Percentiles rank a stretch among this genome's conserved stretches.
Conservation (phyloP, 2,888 invertebrate genomes). For the Vanessa cardui region DNA sequence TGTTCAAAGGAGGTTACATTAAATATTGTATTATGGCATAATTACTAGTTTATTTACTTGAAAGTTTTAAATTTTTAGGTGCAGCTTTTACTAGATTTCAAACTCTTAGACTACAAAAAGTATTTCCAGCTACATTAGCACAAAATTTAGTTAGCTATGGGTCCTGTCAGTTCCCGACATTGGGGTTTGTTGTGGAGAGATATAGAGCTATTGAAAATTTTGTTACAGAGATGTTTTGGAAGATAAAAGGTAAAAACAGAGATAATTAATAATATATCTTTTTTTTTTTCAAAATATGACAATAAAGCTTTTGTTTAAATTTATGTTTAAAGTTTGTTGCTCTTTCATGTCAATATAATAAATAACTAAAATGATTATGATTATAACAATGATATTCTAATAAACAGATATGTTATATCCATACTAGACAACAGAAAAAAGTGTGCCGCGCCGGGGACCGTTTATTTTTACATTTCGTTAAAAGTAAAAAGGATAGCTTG, state of each 20-base stretch:
- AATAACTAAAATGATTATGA: too few species aligned
- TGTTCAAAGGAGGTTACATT: not conserved
- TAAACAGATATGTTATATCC: too few species aligned
- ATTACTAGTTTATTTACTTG: not conserved
- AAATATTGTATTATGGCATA: not conserved
- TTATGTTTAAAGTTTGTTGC: too few species aligned
- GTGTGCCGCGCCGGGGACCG: too few species aligned
- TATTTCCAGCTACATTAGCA: slow-evolving; percentile 88
- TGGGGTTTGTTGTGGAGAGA: slow-evolving; percentile 99
- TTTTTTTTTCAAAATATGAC: too few species aligned
- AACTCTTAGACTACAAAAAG: slow-evolving; percentile 92
- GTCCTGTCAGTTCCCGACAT: slow-evolving; percentile 99
- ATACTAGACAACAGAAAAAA: too few species aligned
- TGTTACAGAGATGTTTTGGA: slow-evolving; percentile 97
- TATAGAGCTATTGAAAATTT: slow-evolving; percentile 96
- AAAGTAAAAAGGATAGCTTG: too few species aligned
- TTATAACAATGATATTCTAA: too few species aligned
- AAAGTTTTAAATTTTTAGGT: slow-evolving; percentile 76
- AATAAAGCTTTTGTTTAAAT: too few species aligned
- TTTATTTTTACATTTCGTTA: too few species aligned
- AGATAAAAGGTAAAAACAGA: slow-evolving; percentile 86
- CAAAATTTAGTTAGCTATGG: slow-evolving; percentile 97
- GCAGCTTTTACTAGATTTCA: slow-evolving; percentile 99
- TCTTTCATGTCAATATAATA: too few species aligned
- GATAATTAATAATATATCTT: too few species aligned